Percentiles rank a stretch among this genome's conserved stretches.
Conservation (phyloP, 2,797 vertebrate species). For the Eulemur albifrons region DNA sequence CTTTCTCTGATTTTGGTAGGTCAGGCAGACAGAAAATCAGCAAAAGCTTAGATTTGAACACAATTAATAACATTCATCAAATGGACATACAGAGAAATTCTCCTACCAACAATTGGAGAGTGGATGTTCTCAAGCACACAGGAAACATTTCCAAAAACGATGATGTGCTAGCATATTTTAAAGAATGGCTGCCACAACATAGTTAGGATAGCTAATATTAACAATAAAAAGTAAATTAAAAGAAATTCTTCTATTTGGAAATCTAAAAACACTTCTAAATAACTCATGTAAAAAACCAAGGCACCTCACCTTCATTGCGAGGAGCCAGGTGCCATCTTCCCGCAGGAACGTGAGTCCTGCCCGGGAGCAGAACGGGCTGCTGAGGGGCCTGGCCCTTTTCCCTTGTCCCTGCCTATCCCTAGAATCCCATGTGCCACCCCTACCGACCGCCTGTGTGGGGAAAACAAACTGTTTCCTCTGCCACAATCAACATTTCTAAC, state of each 20-base stretch:
- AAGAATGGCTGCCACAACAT: neutral
- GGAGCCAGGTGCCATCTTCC: neutral
- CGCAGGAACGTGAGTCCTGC: neutral
- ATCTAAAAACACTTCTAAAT: neutral
- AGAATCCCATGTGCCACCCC: neutral
- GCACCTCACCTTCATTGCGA: neutral
- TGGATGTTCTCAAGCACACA: neutral
- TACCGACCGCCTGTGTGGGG: neutral
- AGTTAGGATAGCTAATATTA: neutral
- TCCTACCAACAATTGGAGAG: neutral
- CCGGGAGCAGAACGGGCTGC: neutral
- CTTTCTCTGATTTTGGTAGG: neutral
- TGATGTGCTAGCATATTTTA: neutral
- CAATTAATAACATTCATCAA: neutral
- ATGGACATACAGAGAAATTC: neutral
- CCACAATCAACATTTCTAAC: neutral
- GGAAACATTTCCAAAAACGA: neutral
- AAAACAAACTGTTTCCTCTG: neutral
- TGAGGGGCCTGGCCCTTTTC: neutral
- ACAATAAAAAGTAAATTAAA: neutral
- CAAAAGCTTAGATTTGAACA: neutral
- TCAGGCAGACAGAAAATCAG: neutral
- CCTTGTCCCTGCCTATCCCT: neutral
- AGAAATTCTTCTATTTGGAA: conserved; percentile 8
- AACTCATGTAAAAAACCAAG: neutral